Evolutionary conservation across 2,888 invertebrate species (phyloP).

Genomic region (Sarcophaga carnaria): DNA sequence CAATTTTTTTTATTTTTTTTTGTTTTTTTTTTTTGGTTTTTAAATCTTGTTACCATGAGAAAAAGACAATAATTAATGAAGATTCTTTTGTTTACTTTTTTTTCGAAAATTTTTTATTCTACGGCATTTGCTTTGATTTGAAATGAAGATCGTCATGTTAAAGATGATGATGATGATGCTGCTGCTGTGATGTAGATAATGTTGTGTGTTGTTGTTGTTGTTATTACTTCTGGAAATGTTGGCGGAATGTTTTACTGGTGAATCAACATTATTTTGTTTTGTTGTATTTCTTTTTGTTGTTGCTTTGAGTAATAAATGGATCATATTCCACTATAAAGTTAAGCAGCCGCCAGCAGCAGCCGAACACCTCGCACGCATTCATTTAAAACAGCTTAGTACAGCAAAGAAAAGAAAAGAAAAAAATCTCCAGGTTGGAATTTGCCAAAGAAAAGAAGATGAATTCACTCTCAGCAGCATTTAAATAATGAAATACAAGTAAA

Average conservation of each 20-base stretch:
- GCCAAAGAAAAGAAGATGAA: slow-evolving; percentile 43
- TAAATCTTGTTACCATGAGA: slow-evolving; percentile 59
- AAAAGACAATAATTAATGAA: slow-evolving; percentile 52
- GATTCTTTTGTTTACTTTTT: not conserved
- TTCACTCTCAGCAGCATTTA: not conserved
- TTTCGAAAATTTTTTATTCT: too few relatives aligned
- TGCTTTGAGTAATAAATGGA: slow-evolving; percentile 37
- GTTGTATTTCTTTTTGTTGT: not conserved
- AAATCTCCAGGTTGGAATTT: slow-evolving; percentile 50
- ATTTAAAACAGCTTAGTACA: not conserved
- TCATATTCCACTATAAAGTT: slow-evolving; percentile 38
- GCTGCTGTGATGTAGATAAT: not conserved
- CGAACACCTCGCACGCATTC: slow-evolving; percentile 31
- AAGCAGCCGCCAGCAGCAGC: not conserved
- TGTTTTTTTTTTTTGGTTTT: not conserved
- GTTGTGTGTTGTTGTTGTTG: slow-evolving; percentile 3
- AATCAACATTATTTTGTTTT: slow-evolving; percentile 47
- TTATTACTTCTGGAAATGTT: slow-evolving; percentile 13
- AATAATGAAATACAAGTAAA: not conserved
- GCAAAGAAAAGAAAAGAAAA: slow-evolving; percentile 3
- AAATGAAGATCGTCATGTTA: not conserved
- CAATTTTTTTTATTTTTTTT: too few relatives aligned
- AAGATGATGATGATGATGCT: not conserved
- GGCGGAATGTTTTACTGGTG: slow-evolving; percentile 51
- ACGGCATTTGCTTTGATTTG: too few relatives aligned